A percentile compares a stretch with the other conserved stretches of the same genome.
Evolutionary conservation across 1,140 invertebrate species (phyloP).

Genomic region (Chrysoperla carnea): DNA sequence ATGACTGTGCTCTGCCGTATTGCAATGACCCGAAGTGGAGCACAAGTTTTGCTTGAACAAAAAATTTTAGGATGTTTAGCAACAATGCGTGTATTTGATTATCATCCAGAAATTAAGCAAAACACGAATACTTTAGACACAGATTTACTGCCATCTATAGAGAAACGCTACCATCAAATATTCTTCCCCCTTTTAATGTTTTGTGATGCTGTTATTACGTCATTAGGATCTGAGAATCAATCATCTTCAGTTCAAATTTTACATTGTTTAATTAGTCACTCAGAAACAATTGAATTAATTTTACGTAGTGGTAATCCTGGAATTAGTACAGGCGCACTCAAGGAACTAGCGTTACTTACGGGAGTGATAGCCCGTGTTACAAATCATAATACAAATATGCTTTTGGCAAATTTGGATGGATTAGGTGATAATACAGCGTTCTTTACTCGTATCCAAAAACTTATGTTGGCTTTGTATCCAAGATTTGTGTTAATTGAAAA

Average conservation of each 20-base stretch:
- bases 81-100: conserved; percentile 57
- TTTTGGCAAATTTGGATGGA: conserved; percentile 24
- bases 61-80: conserved; percentile 55
- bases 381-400: conserved; percentile 24
- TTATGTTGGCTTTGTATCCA: conserved; percentile 51
- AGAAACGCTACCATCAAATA: conserved; percentile 59
- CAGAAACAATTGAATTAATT: conserved; percentile 60
- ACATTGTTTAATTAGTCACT: conserved; percentile 60
- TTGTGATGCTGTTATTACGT: conserved; percentile 64
- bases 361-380: conserved; percentile 61
- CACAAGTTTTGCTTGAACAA: conserved; percentile 55
- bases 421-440: conserved; percentile 33
- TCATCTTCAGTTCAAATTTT: conserved; percentile 61
- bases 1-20: conserved; percentile 65
- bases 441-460: conserved; percentile 40
- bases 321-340: conserved; percentile 38
- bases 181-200: conserved; percentile 60
- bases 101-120: conserved; percentile 49
- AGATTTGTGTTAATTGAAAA: conserved; percentile 36
- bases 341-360: conserved; percentile 56
- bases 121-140: conserved; percentile 18
- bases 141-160: conserved; percentile 30
- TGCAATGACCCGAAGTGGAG: conserved; percentile 49
- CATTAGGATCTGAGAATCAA: conserved; percentile 63
- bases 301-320: conserved; percentile 47